Evolutionary conservation across 1,140 invertebrate genomes (phyloP).

Genomic region (Scaptomyza pallida): DNA sequence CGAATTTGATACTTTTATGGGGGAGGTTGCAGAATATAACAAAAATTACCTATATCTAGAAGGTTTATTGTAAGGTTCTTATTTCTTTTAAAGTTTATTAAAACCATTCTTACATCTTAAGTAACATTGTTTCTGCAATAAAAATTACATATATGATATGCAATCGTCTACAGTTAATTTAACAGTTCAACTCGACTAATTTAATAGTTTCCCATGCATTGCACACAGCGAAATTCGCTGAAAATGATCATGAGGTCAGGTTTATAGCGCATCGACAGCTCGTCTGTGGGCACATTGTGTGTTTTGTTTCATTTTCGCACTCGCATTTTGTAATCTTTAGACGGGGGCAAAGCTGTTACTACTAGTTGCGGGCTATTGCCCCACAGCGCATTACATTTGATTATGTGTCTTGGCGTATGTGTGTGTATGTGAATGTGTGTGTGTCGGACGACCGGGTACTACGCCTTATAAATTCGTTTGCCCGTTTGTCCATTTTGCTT

Average conservation of each 20-base stretch:
- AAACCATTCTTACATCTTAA: no score
- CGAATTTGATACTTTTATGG: background rate
- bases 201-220: conserved; percentile 42
- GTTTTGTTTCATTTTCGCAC: conserved; percentile 25
- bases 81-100: no score
- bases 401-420: conserved; percentile 59
- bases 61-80: no score
- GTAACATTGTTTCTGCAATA: no score
- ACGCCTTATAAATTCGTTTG: conserved; percentile 65
- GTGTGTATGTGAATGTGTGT: conserved; percentile 15
- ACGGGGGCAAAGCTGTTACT: conserved; percentile 57
- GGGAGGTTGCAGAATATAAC: no score
- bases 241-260: conserved; percentile 31
- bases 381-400: conserved; percentile 77
- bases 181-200: conserved; percentile 6
- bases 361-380: conserved; percentile 68
- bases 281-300: conserved; percentile 26
- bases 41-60: no score
- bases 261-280: conserved; percentile 31
- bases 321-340: conserved; percentile 60
- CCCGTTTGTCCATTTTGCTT: conserved; percentile 18
- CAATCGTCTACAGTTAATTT: background rate
- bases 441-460: conserved; percentile 37
- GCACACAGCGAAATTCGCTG: background rate
- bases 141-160: background rate